phyloP scores from a whole-genome alignment of 2,113 vertebrate species.

The Micronycteris hirsuta region DNA sequence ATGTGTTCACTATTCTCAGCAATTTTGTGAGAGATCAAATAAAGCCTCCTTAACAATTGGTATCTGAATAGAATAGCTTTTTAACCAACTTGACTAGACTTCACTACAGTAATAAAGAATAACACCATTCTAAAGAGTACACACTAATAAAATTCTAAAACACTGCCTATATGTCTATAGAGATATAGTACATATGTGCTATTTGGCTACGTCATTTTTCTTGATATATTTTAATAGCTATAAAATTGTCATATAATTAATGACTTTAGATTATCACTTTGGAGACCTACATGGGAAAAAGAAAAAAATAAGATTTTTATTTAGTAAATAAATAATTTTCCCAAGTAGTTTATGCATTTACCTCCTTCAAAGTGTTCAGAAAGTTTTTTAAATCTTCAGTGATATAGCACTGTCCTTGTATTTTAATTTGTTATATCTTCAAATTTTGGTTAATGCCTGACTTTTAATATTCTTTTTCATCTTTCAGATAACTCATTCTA shows the following conservation, averaged over 20 bases:
- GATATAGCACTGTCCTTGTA: neutral
- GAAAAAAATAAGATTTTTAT: neutral
- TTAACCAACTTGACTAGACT: slow-evolving; percentile 36
- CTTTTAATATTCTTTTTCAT: neutral
- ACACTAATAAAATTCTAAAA: slow-evolving; percentile 25
- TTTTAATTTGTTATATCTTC: slow-evolving; percentile 37
- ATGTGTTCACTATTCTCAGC: slow-evolving; percentile 39
- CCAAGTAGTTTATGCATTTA: neutral
- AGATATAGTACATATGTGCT: neutral
- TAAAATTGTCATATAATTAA: neutral
- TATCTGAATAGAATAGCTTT: slow-evolving; percentile 32
- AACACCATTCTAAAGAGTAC: slow-evolving; percentile 12
- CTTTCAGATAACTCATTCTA: neutral
- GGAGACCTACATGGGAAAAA: neutral
- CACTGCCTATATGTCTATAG: neutral
- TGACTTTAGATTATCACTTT: slow-evolving; percentile 11
- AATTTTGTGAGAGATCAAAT: slow-evolving; percentile 33
- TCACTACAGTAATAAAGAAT: slow-evolving; percentile 25
- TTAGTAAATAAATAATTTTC: slow-evolving; percentile 9
- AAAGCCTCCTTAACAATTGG: slow-evolving; percentile 13
- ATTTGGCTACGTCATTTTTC: neutral
- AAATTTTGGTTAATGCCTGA: neutral
- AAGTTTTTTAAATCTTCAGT: slow-evolving; percentile 2
- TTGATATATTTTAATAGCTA: neutral
- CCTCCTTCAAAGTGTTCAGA: neutral